These are phyloP conservation scores for Oreochromis tanganicae DNA, from an alignment of 2,113 vertebrate genomes.

Conservation along the genomic window DNA sequence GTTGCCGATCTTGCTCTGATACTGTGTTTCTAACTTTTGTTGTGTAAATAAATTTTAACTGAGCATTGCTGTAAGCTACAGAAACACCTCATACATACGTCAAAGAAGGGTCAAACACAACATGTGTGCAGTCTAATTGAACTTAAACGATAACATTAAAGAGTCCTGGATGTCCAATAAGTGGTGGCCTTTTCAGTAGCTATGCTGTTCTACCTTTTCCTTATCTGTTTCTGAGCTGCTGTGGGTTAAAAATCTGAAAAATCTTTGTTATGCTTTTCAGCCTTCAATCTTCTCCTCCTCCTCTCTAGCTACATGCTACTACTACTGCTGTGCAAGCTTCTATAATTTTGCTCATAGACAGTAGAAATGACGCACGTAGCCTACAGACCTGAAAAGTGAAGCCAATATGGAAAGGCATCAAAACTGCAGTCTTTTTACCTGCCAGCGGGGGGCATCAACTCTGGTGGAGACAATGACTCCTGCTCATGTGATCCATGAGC, in stretches of 20 bases:
- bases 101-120: neutral
- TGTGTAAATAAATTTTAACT: rapidly evolving
- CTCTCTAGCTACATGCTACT: neutral
- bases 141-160: neutral
- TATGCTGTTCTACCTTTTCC: neutral
- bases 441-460: rapidly evolving
- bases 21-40: neutral
- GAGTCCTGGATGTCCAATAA: neutral
- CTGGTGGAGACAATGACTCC: neutral
- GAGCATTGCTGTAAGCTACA: neutral
- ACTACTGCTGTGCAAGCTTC: rapidly evolving
- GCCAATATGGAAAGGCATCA: neutral
- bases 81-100: neutral
- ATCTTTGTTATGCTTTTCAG: neutral
- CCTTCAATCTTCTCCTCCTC: neutral
- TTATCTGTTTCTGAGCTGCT: neutral
- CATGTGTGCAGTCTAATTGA: neutral
- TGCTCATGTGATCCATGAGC: neutral
- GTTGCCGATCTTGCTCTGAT: neutral
- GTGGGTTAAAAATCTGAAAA: neutral
- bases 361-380: rapidly evolving
- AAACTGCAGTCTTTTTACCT: neutral
- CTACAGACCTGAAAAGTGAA: neutral
- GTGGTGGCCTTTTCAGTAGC: rapidly evolving
- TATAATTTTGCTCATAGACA: neutral